Conservation (phyloP, 2,888 invertebrate species). For the Pristionchus fissidentatus region DNA sequence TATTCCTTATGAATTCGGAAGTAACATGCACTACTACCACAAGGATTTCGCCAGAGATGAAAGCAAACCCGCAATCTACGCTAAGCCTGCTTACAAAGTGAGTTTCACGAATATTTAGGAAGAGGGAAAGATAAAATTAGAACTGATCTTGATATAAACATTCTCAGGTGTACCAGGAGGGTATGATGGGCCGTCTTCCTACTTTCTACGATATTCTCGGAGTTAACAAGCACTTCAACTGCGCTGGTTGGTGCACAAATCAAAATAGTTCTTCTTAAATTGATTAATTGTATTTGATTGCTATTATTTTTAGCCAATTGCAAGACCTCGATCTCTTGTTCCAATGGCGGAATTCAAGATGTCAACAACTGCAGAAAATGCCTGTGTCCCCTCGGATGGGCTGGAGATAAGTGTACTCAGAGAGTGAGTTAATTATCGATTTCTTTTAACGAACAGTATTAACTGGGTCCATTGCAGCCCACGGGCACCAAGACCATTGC, state of each 20-base stretch:
- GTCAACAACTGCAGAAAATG: background rate
- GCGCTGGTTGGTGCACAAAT: no score
- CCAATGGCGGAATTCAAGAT: conserved; percentile 13
- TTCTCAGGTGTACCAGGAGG: conserved; percentile 28
- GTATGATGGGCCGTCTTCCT: conserved; percentile 39
- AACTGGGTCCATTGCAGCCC: background rate
- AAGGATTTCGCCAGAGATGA: background rate
- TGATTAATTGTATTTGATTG: background rate
- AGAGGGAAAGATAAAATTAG: no score
- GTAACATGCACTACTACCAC: conserved; percentile 42
- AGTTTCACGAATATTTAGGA: no score
- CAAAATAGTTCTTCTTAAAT: no score
- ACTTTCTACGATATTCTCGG: conserved; percentile 36
- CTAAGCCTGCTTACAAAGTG: conserved; percentile 26
- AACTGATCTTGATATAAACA: background rate
- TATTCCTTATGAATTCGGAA: conserved; percentile 38
- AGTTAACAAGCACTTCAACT: conserved; percentile 45
- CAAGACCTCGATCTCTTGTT: background rate
- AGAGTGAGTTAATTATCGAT: background rate
- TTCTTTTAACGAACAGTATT: background rate
- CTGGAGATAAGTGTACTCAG: background rate
- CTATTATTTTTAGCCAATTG: background rate
- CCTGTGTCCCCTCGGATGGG: conserved; percentile 25
- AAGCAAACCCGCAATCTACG: conserved; percentile 31
- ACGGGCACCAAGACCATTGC: background rate